Evolutionary conservation across 2,113 vertebrate species (phyloP), one percentile per base, ranked within the genome.

Genomic region (Paraplagusia blochii): DNA sequence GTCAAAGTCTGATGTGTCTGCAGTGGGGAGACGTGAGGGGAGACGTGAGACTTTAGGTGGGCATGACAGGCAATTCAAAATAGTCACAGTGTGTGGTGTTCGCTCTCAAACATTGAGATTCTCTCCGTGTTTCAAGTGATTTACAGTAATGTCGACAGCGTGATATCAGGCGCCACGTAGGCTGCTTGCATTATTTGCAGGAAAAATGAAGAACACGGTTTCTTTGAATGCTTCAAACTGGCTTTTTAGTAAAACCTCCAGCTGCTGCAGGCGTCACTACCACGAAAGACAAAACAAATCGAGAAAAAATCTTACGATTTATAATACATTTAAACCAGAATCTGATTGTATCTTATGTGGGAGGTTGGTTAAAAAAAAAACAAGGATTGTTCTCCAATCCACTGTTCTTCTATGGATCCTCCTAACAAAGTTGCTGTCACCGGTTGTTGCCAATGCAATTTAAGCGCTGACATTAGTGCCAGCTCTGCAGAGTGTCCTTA

Each of bases 101-200:
- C 63, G 55, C 44, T 61, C 15, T 62, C 22, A 53, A 43, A 59
- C 61, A 73, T 62, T 71, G 53, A 59, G 73, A 76, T 58, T 62
- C 53, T 33, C 63, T 62, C 46, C 64, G 59, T 49, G 66, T 57
- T 58, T 48, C 63, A 76, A 81, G 63, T 48, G 63, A 79, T 70
- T 68, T 53, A 49, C 72, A 76, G 53, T 66, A 70, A 55, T 79
- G 69, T 71, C 74, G 72, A 82, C 76, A 74, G 73, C 66, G 56
- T 74, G 65, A 76, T 79, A 47, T 70, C 36, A 46, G 42, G 10
- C 53, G 44, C 60, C 57, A 55, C 38, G 53, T 56, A 29, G 22
- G 22, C 6, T 4, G 22, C n/a, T 60, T 39, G 61, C 73, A 60
- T 72, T 38, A 53, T 2, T 43, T 16, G 60, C 7, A 17, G 42